Base-by-base conservation (phyloP, 1,140 invertebrate genomes). In the Trypoxylus dichotomus region DNA sequence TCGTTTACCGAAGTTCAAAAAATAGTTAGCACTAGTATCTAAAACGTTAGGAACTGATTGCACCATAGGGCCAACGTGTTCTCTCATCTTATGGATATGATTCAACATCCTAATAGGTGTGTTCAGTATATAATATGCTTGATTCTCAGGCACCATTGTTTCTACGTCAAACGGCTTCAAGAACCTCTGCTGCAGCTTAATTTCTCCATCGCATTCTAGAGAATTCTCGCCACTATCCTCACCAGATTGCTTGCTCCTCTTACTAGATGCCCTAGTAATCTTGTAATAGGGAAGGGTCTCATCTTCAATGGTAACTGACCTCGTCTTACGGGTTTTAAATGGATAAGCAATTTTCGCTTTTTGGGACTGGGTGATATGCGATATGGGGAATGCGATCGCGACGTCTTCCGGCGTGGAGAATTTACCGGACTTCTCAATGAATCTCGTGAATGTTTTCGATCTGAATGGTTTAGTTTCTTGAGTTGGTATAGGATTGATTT, bases 101-200 rank as follows among this genome's bases (percentile, higher is more conserved):
- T 43, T 42, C n/a, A 42, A 2, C 37, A 74, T 74, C 41, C 72
- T 74, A 41, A 42, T 74, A 25, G 72, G 72, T 41, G 72, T 43
- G 19, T 74, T 42, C 32, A 74, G 11, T 7, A 74, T 3, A 29
- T 74, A 74, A 37, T 19, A 74, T 1, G 32, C 13, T 19, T 74
- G 72, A 41, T 74, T 29, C 15, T 74, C 25, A 1, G 63, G 63
- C 5, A 71, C 15, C 13, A 71, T 1, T 3, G 24, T 71, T 25
- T 71, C 63, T 7, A 71, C 7, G 11, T 71, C 29, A 15, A 71
- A 71, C 1, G 63, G 63, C 10, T 27, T 71, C 63, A 71, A 5
- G 21, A 24, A 71, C 21, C 24, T 71, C 3, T 29, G 13, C 10
- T 13, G 63, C 13, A 71, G 10, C 32, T 71, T 0, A 7, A 74